Percentiles rank a stretch among this genome's conserved stretches.
Conservation (phyloP, 2,888 invertebrate species). For the Machimus rusticus region DNA sequence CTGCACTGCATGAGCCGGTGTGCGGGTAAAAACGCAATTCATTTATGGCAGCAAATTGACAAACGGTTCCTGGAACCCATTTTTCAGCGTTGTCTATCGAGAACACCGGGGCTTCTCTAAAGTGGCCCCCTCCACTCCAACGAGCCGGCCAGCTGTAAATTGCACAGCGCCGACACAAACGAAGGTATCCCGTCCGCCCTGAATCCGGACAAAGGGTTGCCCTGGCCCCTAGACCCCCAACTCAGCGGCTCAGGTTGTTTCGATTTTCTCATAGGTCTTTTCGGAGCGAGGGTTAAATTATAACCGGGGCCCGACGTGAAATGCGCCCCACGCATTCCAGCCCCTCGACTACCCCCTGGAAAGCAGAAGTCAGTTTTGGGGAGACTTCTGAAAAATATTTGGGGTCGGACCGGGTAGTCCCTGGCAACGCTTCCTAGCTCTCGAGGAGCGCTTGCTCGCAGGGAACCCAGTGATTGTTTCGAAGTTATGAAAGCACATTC, state of each 20-base stretch:
- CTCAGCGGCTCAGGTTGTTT: background rate
- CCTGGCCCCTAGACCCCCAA: background rate
- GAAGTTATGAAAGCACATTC: constrained; percentile 8
- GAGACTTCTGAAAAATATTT: background rate
- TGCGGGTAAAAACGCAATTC: constrained; percentile 1
- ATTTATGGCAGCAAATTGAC: constrained; percentile 41
- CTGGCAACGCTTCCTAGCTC: background rate
- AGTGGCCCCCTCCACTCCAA: background rate
- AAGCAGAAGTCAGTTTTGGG: background rate
- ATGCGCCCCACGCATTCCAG: background rate
- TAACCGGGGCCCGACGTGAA: background rate
- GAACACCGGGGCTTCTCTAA: background rate
- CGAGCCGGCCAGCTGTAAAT: background rate
- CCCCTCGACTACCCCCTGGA: background rate
- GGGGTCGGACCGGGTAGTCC: background rate
- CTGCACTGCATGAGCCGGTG: background rate
- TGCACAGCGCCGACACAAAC: background rate
- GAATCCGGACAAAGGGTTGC: background rate
- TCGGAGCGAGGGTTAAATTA: constrained; percentile 11
- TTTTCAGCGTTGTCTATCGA: constrained; percentile 24
- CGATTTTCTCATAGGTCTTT: background rate
- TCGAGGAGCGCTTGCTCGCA: background rate
- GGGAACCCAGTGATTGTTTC: background rate
- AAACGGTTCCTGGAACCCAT: constrained; percentile 15
- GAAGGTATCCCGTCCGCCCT: background rate